Percentiles rank a stretch among this genome's conserved stretches.
Conservation (phyloP, 1,140 invertebrate genomes). For the Megathymus violae region DNA sequence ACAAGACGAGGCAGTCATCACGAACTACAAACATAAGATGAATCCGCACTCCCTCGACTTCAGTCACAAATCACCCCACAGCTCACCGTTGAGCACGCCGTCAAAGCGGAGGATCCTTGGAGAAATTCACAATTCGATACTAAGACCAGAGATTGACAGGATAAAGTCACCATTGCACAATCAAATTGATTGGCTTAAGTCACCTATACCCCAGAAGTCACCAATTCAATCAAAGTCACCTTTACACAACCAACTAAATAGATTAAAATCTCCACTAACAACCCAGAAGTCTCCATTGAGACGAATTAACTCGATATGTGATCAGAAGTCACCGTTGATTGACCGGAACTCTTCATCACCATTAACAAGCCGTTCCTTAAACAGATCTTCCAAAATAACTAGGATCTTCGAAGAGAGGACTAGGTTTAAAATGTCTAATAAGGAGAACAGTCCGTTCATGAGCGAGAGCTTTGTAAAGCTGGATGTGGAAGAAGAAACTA, state of each 20-base stretch:
- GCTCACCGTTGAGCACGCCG: constrained; percentile 53
- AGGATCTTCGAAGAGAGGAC: constrained; percentile 68
- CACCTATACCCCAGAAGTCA: constrained; percentile 36
- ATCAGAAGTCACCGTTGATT: constrained; percentile 31
- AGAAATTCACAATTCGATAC: constrained; percentile 63
- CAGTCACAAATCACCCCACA: constrained; percentile 44
- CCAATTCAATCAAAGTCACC: constrained; percentile 36
- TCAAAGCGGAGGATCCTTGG: constrained; percentile 63
- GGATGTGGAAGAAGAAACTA: constrained; percentile 69
- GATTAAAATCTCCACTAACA: not conserved
- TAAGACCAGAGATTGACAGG: constrained; percentile 33
- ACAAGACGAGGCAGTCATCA: constrained; percentile 58
- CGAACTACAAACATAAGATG: constrained; percentile 71
- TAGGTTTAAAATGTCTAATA: constrained; percentile 67
- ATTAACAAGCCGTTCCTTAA: constrained; percentile 42
- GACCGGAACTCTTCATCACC: constrained; percentile 38
- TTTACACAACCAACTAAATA: too few species aligned
- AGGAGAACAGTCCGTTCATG: constrained; percentile 57
- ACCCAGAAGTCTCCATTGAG: constrained; percentile 6
- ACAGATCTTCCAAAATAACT: constrained; percentile 57
- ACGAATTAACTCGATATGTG: not conserved
- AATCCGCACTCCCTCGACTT: constrained; percentile 70
- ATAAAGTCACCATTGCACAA: constrained; percentile 23
- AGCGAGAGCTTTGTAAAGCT: constrained; percentile 58
- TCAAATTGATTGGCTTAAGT: constrained; percentile 12